Conservation (phyloP, 2,888 invertebrate genomes). For the Pristionchus exspectatus region DNA sequence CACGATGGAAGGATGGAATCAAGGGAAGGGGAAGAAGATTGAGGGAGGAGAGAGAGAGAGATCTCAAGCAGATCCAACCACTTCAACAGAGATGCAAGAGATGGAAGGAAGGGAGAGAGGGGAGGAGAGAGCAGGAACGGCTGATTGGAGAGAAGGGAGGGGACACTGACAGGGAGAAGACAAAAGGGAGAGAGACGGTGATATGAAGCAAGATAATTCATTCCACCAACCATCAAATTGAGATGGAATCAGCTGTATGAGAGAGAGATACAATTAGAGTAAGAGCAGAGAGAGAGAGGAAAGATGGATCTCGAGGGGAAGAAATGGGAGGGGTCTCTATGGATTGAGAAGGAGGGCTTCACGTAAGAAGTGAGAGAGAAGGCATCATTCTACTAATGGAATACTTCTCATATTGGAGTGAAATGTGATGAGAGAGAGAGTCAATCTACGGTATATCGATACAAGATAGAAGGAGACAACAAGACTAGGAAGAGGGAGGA, state of each 20-base stretch:
- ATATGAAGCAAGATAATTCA: neutral
- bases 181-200: neutral
- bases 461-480: neutral
- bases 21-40: conserved; percentile 17
- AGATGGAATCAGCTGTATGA: neutral
- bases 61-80: conserved; percentile 39
- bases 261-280: neutral
- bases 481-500: neutral
- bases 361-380: neutral
- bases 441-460: neutral
- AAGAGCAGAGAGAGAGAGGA: neutral
- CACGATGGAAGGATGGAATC: conserved; percentile 46
- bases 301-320: neutral
- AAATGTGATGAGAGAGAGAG: neutral
- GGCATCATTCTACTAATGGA: neutral
- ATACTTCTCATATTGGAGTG: neutral
- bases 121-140: conserved; percentile 41
- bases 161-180: neutral
- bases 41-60: conserved; percentile 50
- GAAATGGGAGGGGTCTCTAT: neutral
- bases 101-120: conserved; percentile 42
- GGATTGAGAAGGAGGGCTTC: neutral
- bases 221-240: neutral
- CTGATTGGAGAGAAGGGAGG: conserved; percentile 46
- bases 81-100: conserved; percentile 47